Conservation (phyloP, 1,140 invertebrate genomes). For the Zelostemma sp. region DNA sequence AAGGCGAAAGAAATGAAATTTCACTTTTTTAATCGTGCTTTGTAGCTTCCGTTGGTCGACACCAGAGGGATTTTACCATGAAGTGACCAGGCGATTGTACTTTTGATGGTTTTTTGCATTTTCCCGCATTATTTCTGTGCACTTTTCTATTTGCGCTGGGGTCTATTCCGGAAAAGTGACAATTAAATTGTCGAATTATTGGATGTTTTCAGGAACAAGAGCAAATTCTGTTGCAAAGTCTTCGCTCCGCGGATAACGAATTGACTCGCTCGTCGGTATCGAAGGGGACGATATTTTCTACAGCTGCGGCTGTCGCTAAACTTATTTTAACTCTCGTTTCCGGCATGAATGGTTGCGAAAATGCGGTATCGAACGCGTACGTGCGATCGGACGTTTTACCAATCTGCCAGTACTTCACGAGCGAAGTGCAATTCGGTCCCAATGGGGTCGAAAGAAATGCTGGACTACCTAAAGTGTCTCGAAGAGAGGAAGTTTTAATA, state of each 20-base stretch:
- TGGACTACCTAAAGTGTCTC: slow-evolving; percentile 53
- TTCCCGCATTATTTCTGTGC: no score
- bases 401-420: slow-evolving; percentile 55
- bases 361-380: slow-evolving; percentile 49
- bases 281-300: slow-evolving; percentile 43
- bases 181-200: no score
- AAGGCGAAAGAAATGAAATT: no score
- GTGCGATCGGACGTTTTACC: slow-evolving; percentile 56
- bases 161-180: no score
- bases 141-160: no score
- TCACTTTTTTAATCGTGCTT: no score
- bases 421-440: slow-evolving; percentile 51
- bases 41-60: no score
- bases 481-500: slow-evolving; percentile 44
- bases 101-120: no score
- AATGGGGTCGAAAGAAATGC: slow-evolving; percentile 52
- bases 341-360: slow-evolving; percentile 43
- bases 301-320: slow-evolving; percentile 52
- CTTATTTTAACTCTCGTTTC: slow-evolving; percentile 51
- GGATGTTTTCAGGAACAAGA: slow-evolving; percentile 47
- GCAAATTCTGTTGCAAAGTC: slow-evolving; percentile 38
- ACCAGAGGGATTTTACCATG: no score
- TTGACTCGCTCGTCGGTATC: slow-evolving; percentile 13
- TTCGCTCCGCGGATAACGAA: slow-evolving; percentile 42
- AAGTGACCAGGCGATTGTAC: no score